Evolutionary conservation across 2,888 invertebrate species (phyloP), one percentile per base, ranked within the genome.

Genomic region (Agrotis clavis): DNA sequence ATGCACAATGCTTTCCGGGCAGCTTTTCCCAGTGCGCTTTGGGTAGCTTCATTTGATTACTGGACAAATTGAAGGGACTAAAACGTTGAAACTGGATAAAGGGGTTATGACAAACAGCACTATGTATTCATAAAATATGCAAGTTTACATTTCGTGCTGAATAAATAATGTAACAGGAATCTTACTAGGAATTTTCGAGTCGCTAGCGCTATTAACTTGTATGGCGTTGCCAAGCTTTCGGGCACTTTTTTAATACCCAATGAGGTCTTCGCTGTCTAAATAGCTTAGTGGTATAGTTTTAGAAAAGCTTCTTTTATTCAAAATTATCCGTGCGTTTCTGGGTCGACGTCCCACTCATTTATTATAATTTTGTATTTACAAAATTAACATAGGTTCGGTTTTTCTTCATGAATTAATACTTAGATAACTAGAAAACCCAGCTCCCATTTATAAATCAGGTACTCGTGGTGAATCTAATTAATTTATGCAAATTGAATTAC

Each of bases 401-500:
- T n/a, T 5, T 30, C n/a, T 56, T 41, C 56, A 7, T 35, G 41
- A 9, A 41, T 41, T 41, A 41, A 9, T 35, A 35, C 9, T 41
- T 11, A 30, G 6, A 30, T 35, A 9, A n/a, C n/a, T 57, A 11
- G 3, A 13, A 57, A 57, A 48, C n/a, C 5, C 1, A 41, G 13
- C 41, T 41, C 41, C 41, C 41, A 9, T 41, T 41, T 60, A 45
- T 50, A 54, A 35, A 60, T 56, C n/a, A 53, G 1, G 56, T 30
- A n/a, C 57, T 47, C n/a, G 30, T 48, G 48, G 21, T 48, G 48
- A 62, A 63, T 57, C 13, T 30, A 53, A 54, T 25, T 71, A 78
- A 65, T 56, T 48, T 71, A 59, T 77, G 74, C n/a, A 70, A 75
- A 59, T 77, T 57, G 1, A 41, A 25, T 47, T 13, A 14, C 21